These are phyloP conservation scores for Scrobipalpa atriplicella DNA, from an alignment of 2,888 invertebrate genomes.

Conservation along the genomic window DNA sequence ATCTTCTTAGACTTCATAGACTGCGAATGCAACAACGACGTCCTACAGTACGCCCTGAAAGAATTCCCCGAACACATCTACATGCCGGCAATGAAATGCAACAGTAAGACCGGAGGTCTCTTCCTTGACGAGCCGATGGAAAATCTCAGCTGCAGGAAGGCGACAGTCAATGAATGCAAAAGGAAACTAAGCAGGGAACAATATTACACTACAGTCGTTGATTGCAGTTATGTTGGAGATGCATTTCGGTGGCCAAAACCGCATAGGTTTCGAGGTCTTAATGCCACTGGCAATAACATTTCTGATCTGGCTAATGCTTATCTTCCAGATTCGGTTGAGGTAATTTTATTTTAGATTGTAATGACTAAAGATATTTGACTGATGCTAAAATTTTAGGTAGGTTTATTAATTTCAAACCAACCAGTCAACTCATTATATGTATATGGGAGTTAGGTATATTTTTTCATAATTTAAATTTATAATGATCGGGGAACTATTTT, in stretches of 20 bases:
- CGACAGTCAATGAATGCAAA: neutral
- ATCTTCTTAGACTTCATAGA: neutral
- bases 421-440: too few relatives aligned
- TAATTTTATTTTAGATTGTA: neutral
- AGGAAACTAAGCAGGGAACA: neutral
- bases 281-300: neutral
- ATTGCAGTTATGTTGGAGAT: neutral
- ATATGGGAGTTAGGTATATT: too few relatives aligned
- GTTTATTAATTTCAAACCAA: too few relatives aligned
- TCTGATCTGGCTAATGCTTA: neutral
- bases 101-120: neutral
- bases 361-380: neutral
- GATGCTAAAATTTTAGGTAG: too few relatives aligned
- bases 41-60: neutral
- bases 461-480: too few relatives aligned
- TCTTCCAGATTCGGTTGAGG: neutral
- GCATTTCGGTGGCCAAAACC: constrained; percentile 14
- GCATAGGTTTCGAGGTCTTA: constrained; percentile 10
- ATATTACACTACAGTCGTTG: neutral
- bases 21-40: constrained; percentile 12
- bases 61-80: neutral
- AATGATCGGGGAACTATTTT: too few relatives aligned
- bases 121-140: constrained; percentile 11
- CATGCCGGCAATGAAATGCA: constrained; percentile 9
- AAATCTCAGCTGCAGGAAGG: constrained; percentile 8